Base-by-base conservation (phyloP, 2,888 invertebrate species). In the Brachynemurus nebulosus region DNA sequence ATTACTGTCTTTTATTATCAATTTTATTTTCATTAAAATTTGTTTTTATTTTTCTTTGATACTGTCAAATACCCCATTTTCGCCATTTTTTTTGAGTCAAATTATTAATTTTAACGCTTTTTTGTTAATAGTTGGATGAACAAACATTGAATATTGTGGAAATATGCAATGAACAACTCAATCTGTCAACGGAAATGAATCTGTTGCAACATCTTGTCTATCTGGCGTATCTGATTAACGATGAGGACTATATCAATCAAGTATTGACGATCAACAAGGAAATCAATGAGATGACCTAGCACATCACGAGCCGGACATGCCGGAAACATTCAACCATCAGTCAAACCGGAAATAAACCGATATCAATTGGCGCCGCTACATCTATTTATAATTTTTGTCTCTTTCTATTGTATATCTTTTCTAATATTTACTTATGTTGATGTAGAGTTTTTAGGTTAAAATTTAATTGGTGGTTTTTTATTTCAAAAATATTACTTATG, bases 181-280 rank as follows among this genome's bases (percentile, higher is more conserved):
- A 80, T 58, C 72, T 85, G 63, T 55, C 61, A 17, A 69, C 72
- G 40, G 69, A 72, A 47, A 74, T 76, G 4, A 72, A 75, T 49
- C 67, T 90, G 37, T 64, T 74, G 42, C 65, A 68, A 47, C 70
- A 80, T 46, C 69, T 89, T 49, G 70, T 70, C 54, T 72, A 75
- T 46, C 66, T 86, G 43, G 76, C 81, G 16, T 69, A 69, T 48
- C 74, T 85, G 42, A 70, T 86, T 58, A 65, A 72, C 40, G 80
- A 89, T 63, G 72, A 76, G 53, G 66, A 72, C 47, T 91, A 86
- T 61, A 71, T 86, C 54, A 72, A 72, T 40, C 85, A 88, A 64
- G 69, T 86, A 57, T 67, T 86, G 52, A 75, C 78, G 53, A 84
- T 90, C 58, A 89, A 91, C 66, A 74, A 80, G 50, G 78, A 80